Conservation (phyloP, 23 tunicate genomes). For the Trididemnum miniatum region DNA sequence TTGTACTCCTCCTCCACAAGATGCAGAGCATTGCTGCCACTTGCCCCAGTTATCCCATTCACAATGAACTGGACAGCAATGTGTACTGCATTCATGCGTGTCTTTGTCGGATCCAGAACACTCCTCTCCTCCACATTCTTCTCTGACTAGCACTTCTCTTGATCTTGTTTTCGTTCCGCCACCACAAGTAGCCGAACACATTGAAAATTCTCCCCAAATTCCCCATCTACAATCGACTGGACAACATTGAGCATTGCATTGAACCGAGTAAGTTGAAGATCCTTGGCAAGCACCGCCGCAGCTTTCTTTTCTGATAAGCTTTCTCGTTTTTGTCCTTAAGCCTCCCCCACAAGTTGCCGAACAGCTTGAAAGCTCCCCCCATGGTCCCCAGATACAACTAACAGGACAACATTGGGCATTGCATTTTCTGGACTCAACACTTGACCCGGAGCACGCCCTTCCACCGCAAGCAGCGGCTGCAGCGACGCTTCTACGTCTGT, state of each 20-base stretch:
- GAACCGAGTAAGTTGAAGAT: background rate
- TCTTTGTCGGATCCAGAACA: constrained; percentile 8
- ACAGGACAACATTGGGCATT: too few relatives aligned
- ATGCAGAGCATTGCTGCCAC: background rate
- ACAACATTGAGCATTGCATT: constrained; percentile 30
- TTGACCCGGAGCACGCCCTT: constrained; percentile 12
- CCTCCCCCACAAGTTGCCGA: too few relatives aligned
- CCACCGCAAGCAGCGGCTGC: constrained; percentile 25
- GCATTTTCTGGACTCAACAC: background rate
- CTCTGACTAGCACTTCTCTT: background rate
- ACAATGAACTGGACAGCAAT: constrained; percentile 44
- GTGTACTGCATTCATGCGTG: constrained; percentile 5
- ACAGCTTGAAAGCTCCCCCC: too few relatives aligned
- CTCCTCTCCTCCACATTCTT: constrained; percentile 31
- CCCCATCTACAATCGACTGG: constrained; percentile 52
- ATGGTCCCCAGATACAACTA: too few relatives aligned
- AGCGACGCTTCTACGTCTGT: constrained; percentile 9
- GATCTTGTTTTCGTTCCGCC: constrained; percentile 36
- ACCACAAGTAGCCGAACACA: constrained; percentile 47
- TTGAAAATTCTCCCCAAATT: constrained; percentile 26
- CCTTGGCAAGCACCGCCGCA: too few relatives aligned
- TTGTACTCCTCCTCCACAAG: background rate
- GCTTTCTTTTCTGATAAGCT: too few relatives aligned
- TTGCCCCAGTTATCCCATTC: constrained; percentile 30
- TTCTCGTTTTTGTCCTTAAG: too few relatives aligned